Percentiles rank a stretch among this genome's conserved stretches.
phyloP scores from a whole-genome alignment of 2,888 invertebrate genomes.

The Acheta domesticus region DNA sequence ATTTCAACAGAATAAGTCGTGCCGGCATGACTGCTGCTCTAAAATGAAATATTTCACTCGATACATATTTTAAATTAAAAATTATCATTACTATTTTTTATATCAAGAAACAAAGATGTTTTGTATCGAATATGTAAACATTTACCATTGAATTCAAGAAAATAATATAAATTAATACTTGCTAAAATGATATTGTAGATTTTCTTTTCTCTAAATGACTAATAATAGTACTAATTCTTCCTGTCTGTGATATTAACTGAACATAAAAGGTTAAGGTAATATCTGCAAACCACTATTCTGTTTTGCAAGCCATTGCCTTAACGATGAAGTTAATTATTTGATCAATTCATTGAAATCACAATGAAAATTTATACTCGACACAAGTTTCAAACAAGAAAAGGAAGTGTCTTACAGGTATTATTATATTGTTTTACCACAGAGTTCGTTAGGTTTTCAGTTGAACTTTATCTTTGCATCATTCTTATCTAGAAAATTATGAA shows the following conservation, averaged over 20 bases:
- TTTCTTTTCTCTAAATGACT: slow-evolving; percentile 1
- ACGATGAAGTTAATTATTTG: too few relatives aligned
- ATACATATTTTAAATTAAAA: background rate
- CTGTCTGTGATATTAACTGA: background rate
- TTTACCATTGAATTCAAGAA: background rate
- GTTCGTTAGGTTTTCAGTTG: too few relatives aligned
- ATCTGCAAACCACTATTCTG: too few relatives aligned
- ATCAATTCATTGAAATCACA: too few relatives aligned
- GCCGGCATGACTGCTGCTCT: slow-evolving; percentile 2
- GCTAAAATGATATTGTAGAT: background rate
- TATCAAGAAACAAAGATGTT: background rate
- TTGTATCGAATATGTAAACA: background rate
- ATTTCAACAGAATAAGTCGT: background rate
- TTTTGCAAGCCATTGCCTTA: too few relatives aligned
- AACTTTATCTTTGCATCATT: too few relatives aligned
- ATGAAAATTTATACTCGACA: too few relatives aligned
- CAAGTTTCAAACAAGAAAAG: too few relatives aligned
- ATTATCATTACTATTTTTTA: background rate
- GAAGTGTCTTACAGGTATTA: too few relatives aligned
- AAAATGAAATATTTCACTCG: background rate
- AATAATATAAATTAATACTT: background rate
- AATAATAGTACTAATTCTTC: background rate
- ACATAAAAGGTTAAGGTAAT: background rate
- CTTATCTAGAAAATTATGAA: too few relatives aligned
- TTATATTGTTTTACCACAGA: too few relatives aligned